These are phyloP conservation scores for Eidolon dupreanum DNA, from an alignment of 2,797 vertebrate species.

Conservation along the genomic window DNA sequence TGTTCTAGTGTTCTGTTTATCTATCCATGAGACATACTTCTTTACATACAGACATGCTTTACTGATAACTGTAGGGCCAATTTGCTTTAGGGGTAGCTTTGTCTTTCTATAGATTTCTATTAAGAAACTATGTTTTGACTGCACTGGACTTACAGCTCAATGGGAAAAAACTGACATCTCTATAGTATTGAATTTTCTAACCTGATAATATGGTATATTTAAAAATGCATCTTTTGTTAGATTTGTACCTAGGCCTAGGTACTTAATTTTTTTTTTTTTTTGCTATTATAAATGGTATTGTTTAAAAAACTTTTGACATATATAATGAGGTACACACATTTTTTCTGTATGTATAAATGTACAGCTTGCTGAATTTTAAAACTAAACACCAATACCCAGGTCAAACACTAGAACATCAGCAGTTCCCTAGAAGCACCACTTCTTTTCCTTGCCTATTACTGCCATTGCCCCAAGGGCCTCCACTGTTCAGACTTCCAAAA, in stretches of 20 bases:
- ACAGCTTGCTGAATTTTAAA: conserved; percentile 2
- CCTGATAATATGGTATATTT: neutral
- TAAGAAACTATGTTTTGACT: neutral
- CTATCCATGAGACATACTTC: neutral
- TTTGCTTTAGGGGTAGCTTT: neutral
- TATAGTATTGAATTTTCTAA: neutral
- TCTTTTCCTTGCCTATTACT: neutral
- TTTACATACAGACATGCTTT: neutral
- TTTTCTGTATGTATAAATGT: neutral
- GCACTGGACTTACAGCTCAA: neutral
- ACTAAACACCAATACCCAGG: neutral
- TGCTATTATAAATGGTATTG: neutral
- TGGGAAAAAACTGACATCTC: neutral
- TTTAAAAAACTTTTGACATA: neutral
- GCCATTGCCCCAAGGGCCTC: neutral
- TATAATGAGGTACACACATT: neutral
- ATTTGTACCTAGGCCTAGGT: neutral
- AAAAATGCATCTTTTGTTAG: neutral
- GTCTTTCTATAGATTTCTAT: neutral
- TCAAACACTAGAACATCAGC: neutral
- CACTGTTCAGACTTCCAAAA: neutral
- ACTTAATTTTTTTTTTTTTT: neutral
- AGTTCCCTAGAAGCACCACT: neutral
- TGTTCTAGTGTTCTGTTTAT: neutral
- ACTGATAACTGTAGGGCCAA: neutral